Percentiles rank a stretch among this genome's conserved stretches.
Evolutionary conservation across 1,140 invertebrate species (phyloP).

Genomic region (Calliphora vicina): DNA sequence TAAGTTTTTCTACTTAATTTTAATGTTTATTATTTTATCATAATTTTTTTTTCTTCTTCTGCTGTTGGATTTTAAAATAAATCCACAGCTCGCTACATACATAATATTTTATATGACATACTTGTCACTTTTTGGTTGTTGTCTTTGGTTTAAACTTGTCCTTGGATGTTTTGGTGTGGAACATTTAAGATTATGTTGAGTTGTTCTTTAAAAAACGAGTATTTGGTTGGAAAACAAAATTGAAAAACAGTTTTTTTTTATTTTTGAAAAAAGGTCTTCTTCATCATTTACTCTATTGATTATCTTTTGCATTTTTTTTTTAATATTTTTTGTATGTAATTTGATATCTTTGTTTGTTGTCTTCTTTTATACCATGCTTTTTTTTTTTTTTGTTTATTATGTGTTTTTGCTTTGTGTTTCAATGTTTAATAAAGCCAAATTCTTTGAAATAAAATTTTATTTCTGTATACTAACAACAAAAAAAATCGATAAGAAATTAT

Average conservation of each 20-base stretch:
- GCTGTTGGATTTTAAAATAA: not conserved
- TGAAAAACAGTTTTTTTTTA: not conserved
- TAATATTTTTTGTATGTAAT: not conserved
- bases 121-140: slow-evolving; percentile 1
- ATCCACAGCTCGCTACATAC: too few relatives aligned
- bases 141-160: not conserved
- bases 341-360: slow-evolving; percentile 19
- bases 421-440: not conserved
- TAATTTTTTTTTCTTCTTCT: not conserved
- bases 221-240: not conserved
- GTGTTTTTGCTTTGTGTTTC: not conserved
- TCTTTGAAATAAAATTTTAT: too few relatives aligned
- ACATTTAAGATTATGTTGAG: not conserved
- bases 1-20: slow-evolving; percentile 29
- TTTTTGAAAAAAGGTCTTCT: not conserved
- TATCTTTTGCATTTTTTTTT: not conserved
- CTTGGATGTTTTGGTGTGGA: slow-evolving; percentile 23
- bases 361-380: not conserved
- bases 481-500: slow-evolving; percentile 1
- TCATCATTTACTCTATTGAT: not conserved
- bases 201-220: not conserved
- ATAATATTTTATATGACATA: slow-evolving; percentile 30
- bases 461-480: too few relatives aligned
- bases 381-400: not conserved
- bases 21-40: not conserved